Evolutionary conservation across 2,113 vertebrate species (phyloP), one percentile per base, ranked within the genome.

Genomic region (Tautogolabrus adspersus): DNA sequence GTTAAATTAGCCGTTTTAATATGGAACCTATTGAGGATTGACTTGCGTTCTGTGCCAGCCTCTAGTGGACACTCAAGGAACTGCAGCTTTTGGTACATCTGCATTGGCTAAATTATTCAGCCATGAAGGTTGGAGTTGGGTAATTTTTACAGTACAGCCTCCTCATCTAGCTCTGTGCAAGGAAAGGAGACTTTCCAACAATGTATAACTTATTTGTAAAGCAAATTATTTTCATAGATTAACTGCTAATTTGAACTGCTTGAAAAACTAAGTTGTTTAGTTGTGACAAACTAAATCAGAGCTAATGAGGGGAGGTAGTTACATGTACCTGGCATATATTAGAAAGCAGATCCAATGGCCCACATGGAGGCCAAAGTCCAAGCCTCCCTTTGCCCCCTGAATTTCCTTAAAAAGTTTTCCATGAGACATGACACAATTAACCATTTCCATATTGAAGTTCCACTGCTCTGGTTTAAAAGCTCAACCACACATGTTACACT

Each of bases 401-500:
- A 55, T 74, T 79, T 77, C 64, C 66, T 30, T 42, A 6, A 15
- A 68, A 68, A 64, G 23, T 22, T 91, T 88, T 91, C 90, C 83
- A 79, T 72, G 70, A 87, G 81, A 85, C 77, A 62, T 15, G 57
- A 59, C 52, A 79, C 66, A 66, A 66, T 68, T 40, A 30, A 47
- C 18, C 66, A 51, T 91, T 93, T 93, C 89, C 89, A 86, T 84
- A 84, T 91, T 82, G 77, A 47, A 72, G 69, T 84, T 85, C 86
- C 83, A 83, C 73, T 77, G 58, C 71, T 82, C 64, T 66, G 73
- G 65, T 90, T 84, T 69, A 74, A 69, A 71, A 77, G 72, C 85
- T 83, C 56, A 81, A 75, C 73, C 46, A 70, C 88, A 90, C 61
- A 83, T 81, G 79, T 88, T 89, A 84, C 75, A 75, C 65, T 90